Base-by-base conservation (phyloP, 2,113 vertebrate genomes). In the Muntiacus muntjak region DNA sequence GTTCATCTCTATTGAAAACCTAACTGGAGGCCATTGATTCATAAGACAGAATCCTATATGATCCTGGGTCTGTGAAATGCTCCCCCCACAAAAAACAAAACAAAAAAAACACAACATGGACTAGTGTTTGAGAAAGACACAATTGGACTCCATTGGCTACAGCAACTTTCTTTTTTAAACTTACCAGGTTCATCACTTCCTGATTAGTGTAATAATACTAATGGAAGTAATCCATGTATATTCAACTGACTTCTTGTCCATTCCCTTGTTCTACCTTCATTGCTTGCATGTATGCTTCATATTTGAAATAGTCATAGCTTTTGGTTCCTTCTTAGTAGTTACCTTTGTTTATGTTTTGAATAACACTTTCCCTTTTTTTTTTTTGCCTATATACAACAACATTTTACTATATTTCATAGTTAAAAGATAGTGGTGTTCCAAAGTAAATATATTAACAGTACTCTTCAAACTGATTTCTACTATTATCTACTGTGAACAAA, bases 231-330 rank as follows among this genome's bases (percentile, higher is more conserved):
- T 84, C 1, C 11, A 1, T 71, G 6, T 0, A 14, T 58, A 89
- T 76, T 58, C 23, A 50, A 58, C 57, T 94, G 58, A 62, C 91
- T 97, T 28, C 33, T 96, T 52, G 36, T 90, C 43, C 55, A 28
- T 8, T 89, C 67, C 97, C 82, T 13, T 89, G 28, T 90, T 88
- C 57, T 96, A 17, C 92, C 97, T 97, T 98, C 25, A 13, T n/a
- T 96, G n/a, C 14, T 76, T 87, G 25, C 1, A 16, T 19, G 4
- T 71, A 14, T 57, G 74, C 10, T 28, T 89, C 43, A 26, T 71
- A 62, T 91, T 94, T 84, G 79, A 97, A 97, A 15, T 58, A 92
- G 50, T 17, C 60, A 40, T 58, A 97, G 55, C 84, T 97, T 89
- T 86, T 87, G 88, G 91, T 60, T 67, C 28, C 78, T 67, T 94